A percentile compares a stretch with the other conserved stretches of the same genome.
Evolutionary conservation across 2,113 vertebrate genomes (phyloP).

Genomic region (Trinectes maculatus): DNA sequence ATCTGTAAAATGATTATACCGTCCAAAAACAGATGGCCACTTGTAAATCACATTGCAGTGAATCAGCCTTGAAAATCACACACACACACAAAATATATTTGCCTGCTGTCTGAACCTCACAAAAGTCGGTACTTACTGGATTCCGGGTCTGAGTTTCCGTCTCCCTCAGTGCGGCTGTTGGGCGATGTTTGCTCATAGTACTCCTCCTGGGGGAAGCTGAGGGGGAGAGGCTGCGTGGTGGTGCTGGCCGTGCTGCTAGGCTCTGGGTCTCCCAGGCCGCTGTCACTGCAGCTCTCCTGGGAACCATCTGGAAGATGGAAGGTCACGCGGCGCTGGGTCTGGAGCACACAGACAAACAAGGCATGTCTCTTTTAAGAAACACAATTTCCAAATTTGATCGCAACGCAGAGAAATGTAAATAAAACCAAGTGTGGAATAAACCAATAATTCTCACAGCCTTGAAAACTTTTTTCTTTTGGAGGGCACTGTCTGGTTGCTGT

Average conservation of each 20-base stretch:
- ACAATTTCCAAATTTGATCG: not conserved
- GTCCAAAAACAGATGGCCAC: conserved; percentile 52
- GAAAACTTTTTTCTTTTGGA: not conserved
- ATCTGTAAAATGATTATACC: conserved; percentile 28
- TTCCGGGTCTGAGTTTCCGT: conserved; percentile 98
- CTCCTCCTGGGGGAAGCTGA: conserved; percentile 91
- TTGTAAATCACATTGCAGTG: conserved; percentile 18
- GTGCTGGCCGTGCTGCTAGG: conserved; percentile 81
- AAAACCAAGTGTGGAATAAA: no score
- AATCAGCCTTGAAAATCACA: conserved; percentile 11
- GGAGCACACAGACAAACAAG: conserved; percentile 42
- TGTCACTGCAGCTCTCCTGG: conserved; percentile 95
- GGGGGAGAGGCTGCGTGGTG: conserved; percentile 87
- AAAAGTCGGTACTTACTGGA: conserved; percentile 88
- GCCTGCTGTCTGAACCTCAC: not conserved
- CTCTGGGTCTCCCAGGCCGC: conserved; percentile 89
- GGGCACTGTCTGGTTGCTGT: not conserved
- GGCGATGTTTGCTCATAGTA: conserved; percentile 92
- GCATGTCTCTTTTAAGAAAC: conserved; percentile 12
- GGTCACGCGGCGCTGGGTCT: conserved; percentile 94
- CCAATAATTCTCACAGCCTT: not conserved
- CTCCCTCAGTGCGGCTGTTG: conserved; percentile 95
- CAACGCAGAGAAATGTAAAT: not conserved
- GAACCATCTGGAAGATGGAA: conserved; percentile 97
- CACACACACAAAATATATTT: conserved; percentile 7